Conservation (phyloP, 2,113 vertebrate species). For the Syngnathus scovelli region DNA sequence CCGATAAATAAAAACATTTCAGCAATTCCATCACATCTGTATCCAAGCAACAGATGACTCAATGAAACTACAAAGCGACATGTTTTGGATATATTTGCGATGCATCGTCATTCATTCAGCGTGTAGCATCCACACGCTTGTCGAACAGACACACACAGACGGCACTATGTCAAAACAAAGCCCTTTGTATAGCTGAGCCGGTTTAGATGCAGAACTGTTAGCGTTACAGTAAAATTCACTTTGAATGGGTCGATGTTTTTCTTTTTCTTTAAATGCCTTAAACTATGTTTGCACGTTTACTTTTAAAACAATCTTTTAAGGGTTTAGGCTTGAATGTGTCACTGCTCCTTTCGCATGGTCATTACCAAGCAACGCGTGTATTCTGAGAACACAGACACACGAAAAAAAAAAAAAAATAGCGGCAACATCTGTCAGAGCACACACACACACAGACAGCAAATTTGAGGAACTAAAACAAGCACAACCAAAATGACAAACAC, state of each 20-base stretch:
- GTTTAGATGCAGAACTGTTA: conserved; percentile 61
- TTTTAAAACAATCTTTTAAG: conserved; percentile 1
- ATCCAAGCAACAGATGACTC: neutral
- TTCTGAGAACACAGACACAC: conserved; percentile 26
- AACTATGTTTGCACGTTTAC: conserved; percentile 7
- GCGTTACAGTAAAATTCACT: conserved; percentile 21
- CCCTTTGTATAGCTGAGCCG: conserved; percentile 55
- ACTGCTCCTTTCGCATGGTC: conserved; percentile 25
- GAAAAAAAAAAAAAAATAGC: neutral
- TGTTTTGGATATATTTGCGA: neutral
- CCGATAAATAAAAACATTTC: neutral
- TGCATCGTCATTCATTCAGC: neutral
- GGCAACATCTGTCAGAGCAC: neutral
- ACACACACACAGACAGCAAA: no score
- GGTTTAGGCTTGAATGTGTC: conserved; percentile 17
- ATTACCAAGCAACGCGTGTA: conserved; percentile 35
- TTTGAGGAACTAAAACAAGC: conserved; percentile 4
- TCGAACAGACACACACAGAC: conserved; percentile 20
- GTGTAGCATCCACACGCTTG: neutral
- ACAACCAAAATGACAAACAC: neutral
- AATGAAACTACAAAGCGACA: neutral
- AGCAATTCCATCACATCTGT: neutral
- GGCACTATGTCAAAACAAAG: conserved; percentile 52
- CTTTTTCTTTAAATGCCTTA: neutral
- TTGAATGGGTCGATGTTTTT: neutral